Evolutionary conservation across 2,113 vertebrate species (phyloP), one percentile per base, ranked within the genome.

Genomic region (Numida meleagris): DNA sequence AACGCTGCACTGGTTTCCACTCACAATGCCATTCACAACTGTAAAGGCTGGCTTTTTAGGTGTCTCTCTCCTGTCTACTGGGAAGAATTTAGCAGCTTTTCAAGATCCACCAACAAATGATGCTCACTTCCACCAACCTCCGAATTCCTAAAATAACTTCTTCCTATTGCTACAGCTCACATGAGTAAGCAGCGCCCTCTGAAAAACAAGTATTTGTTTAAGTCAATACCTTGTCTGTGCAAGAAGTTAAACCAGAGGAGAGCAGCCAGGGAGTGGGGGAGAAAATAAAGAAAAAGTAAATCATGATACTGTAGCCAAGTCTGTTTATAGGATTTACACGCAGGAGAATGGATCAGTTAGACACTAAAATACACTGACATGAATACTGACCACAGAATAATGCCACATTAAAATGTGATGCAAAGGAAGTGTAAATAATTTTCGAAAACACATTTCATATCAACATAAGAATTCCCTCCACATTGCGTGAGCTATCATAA

Each of bases 11-110:
- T 1, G 8, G 33, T 8, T 75, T 31, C 34, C 38, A 57, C 36
- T 29, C 3, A 0, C 3, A 3, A n/a, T 5, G 13, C 5, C n/a
- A 77, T 19, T 33, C 2, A 0, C 14, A 82, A 31, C 10, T 51
- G 1, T 14, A 45, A 90, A 29, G 27, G 27, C 45, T 36, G 71
- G 61, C 18, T 7, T 4, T 77, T 84, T 10, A 78, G 17, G 6
- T 46, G 36, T 18, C 14, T 10, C 33, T 25, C 53, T 86, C 25
- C 15, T 38, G 0, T 43, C 13, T 24, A 16, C 4, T 29, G 50
- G 15, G 12, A 70, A 43, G 70, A 87, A 67, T 43, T 46, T 1
- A 66, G 10, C 12, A 86, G 59, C 42, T 89, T 88, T 79, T 55
- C 57, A 87, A 85, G 88, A 66, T 12, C 17, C 40, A 78, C 5